Evolutionary conservation across 37 sponge, comb jelly and placozoan species (phyloP), one percentile per base, ranked within the genome.

Genomic region (Agelas oroides): DNA sequence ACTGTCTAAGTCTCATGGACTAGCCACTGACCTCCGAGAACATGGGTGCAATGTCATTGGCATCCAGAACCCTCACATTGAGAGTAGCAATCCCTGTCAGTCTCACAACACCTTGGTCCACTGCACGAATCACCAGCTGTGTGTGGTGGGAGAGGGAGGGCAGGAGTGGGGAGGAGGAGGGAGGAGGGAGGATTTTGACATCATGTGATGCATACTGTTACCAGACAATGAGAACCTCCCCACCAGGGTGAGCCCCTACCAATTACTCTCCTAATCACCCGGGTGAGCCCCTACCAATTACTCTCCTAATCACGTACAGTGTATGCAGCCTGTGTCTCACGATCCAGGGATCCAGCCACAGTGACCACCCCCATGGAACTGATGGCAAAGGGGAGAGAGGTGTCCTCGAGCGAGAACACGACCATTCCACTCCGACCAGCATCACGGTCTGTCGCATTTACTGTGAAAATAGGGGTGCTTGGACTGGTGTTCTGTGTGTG

Each of bases 361-460:
- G 46, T 59, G 83, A 88, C 57, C 15, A 70, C 77, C 23, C 35
- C 62, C 38, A 6, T 17, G 20, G 78, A 5, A n/a, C 36, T 28
- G 73, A 81, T 69, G 25, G 23, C 13, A 17, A 82, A 82, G 11
- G 64, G 70, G 0, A 40, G 34, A 38, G 37, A 32, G 19, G 40
- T 6, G 52, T 41, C 58, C 2, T 40, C 32, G 3, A 87, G 76
- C 18, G 66, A 87, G 79, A 38, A 89, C 21, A 28, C 16, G 27
- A 89, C 12, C 2, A 25, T n/a, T 20, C 71, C 89, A 83, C 71
- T 83, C 11, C 28, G 2, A 14, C 82, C 89, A 25, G 24, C 31
- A 59, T 88, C 89, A 2, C 12, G 35, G 83, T 89, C 89, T 1
- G 72, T 83, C 16, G 89, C 89, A 52, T 73, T 70, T 23, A 81